Conservation (phyloP, 2,888 invertebrate genomes). For the Belgica antarctica region DNA sequence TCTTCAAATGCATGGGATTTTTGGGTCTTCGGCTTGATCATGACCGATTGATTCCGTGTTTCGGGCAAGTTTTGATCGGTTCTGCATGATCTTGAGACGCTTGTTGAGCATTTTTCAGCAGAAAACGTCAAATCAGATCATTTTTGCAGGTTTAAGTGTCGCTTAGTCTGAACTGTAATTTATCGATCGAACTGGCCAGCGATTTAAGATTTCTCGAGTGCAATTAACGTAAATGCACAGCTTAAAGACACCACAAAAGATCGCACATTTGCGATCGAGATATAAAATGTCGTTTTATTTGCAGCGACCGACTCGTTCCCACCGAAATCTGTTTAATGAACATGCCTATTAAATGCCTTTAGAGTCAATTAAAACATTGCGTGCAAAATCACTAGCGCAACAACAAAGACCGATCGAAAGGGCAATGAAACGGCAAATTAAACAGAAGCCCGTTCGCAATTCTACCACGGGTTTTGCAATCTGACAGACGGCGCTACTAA, state of each 20-base stretch:
- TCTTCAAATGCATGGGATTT: too few species aligned
- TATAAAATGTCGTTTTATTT: neutral
- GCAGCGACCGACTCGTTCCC: neutral
- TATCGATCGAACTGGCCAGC: slow-evolving; percentile 9
- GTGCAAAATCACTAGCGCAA: slow-evolving; percentile 15
- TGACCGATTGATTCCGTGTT: neutral
- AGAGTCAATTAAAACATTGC: slow-evolving; percentile 22
- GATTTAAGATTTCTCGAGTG: neutral
- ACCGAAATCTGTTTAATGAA: neutral
- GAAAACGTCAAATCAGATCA: slow-evolving; percentile 23
- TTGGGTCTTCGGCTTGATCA: too few species aligned
- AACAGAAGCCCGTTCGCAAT: too few species aligned
- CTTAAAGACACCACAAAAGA: neutral
- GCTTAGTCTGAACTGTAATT: neutral
- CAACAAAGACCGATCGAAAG: neutral
- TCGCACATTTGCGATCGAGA: neutral
- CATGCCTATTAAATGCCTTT: neutral
- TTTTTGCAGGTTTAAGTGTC: neutral
- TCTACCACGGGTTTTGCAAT: too few species aligned
- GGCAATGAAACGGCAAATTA: neutral
- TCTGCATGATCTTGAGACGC: neutral
- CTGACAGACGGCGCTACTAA: neutral
- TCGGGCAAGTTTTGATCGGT: neutral
- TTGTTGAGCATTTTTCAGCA: neutral
- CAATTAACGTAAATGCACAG: neutral